Evolutionary conservation across 2,888 invertebrate species (phyloP), one percentile per base, ranked within the genome.

Genomic region (Stratiomys singularior): DNA sequence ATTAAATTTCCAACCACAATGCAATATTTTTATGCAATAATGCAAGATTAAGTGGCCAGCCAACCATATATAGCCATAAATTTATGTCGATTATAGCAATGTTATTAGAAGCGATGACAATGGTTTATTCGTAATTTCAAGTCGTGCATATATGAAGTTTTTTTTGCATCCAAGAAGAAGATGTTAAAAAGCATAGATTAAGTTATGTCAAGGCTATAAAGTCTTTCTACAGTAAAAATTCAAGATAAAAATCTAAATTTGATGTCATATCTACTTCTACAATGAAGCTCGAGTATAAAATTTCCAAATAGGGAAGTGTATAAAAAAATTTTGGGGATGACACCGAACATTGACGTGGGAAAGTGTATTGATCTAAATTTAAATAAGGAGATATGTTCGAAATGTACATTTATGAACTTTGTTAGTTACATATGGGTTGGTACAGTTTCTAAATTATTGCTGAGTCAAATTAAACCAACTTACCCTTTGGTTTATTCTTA

Each of bases 401-500:
- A 37, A 37, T 37, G 9, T 37, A 37, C 37, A 37, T 37, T 5
- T 23, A 63, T 63, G 63, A 63, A 11, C 5, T 5, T 23, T 64
- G 64, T 66, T 66, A 66, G 66, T 66, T 37, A 66, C 66, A 37
- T 21, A 13, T 37, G 2, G 18, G 18, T 21, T 1, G 3, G 37
- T 37, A 37, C 3, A 9, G 37, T 37, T 9, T 21, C 21, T 18
- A 18, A 15, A 21, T 23, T 58, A 58, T 1, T 58, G 9, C 21
- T 58, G 1, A 23, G 25, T 27, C 27, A 25, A 30, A 56, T 76
- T 9, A 52, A 52, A 52, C 11, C 58, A 79, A 82, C 82, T 82
- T 82, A 82, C 82, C 82, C 60, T 77, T 80, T 25, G 81, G 56
- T 78, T 81, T 81, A 63, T 81, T 80, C 63, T 80, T 81, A 47